Base-by-base conservation (phyloP, 1,140 invertebrate species). In the Eubasilissa regina region DNA sequence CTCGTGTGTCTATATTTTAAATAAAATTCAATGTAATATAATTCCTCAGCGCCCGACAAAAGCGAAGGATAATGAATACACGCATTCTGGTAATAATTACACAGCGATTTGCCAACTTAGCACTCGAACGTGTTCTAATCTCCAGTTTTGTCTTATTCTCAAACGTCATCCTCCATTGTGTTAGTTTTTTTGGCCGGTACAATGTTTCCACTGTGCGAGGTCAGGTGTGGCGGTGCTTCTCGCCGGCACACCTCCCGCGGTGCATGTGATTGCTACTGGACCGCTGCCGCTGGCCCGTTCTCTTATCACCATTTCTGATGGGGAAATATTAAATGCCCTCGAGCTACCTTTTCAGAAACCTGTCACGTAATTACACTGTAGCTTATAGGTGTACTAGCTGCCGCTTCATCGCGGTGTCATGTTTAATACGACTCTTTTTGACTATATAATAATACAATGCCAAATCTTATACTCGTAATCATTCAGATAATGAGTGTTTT, bases 231-330 rank as follows among this genome's bases (percentile, higher is more conserved):
- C 21, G 44, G 13, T 15, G 15, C 13, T 72, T 68, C 25, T 60
- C 53, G 74, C 21, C 43, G 62, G 73, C 51, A 44, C 44, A 75
- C 48, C 73, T 47, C 80, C 77, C 74, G 80, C 64, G 44, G 80
- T 15, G 77, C 68, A 43, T 47, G 35, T 81, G 80, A 81, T 81
- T 81, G 80, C 80, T 81, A 81, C 80, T 48, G 77, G 45, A 66
- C 48, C 74, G 73, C 75, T 15, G 53, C 21, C 43, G 13, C 62
- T n/a, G n/a, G n/a, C n/a, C 58, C 21, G 13, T 8, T 51, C 66
- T 70, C 17, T 48, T 64, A 64, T 70, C 60, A 43, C 19, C 19
- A 64, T 21, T 45, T 70, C 45, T 25, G 44, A 51, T 62, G 25
- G 58, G 21, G 58, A 15, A 62, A 62, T 62, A 56, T 56, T 56